Conservation (phyloP, 2,888 invertebrate species). For the Eudasyphora cyanicolor region DNA sequence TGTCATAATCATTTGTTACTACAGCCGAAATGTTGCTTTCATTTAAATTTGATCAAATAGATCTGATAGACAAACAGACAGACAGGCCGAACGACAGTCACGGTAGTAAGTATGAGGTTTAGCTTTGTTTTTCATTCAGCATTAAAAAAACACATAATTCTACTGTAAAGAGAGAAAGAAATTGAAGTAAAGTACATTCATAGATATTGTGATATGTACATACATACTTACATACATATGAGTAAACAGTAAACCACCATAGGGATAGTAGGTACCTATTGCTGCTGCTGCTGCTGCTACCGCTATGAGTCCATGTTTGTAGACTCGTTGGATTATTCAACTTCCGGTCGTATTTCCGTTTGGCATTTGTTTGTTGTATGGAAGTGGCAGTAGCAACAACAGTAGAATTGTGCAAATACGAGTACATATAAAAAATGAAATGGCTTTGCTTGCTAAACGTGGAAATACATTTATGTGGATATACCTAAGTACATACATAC, state of each 20-base stretch:
- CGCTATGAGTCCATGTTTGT: not conserved
- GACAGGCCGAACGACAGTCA: not conserved
- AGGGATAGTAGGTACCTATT: not conserved
- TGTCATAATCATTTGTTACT: not conserved
- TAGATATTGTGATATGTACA: not conserved
- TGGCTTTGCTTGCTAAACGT: slow-evolving; percentile 30
- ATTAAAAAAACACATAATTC: not conserved
- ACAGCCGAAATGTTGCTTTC: not conserved
- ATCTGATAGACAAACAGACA: slow-evolving; percentile 7
- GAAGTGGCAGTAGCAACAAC: not conserved
- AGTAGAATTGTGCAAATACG: slow-evolving; percentile 11
- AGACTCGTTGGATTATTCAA: slow-evolving; percentile 38
- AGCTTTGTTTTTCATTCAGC: too few relatives aligned
- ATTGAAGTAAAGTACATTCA: not conserved
- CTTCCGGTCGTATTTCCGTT: slow-evolving; percentile 53
- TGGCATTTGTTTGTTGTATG: not conserved
- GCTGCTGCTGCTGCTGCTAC: not conserved
- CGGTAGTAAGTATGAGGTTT: too few relatives aligned
- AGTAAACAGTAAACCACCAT: not conserved
- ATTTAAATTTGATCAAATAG: not conserved
- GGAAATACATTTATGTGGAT: not conserved
- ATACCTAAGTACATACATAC: slow-evolving; percentile 35
- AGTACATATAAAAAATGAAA: too few relatives aligned
- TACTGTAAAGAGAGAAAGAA: not conserved
- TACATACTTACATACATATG: not conserved